Evolutionary conservation across 2,113 vertebrate genomes (phyloP).

Genomic region (Cryptoleucopteryx plumbea): DNA sequence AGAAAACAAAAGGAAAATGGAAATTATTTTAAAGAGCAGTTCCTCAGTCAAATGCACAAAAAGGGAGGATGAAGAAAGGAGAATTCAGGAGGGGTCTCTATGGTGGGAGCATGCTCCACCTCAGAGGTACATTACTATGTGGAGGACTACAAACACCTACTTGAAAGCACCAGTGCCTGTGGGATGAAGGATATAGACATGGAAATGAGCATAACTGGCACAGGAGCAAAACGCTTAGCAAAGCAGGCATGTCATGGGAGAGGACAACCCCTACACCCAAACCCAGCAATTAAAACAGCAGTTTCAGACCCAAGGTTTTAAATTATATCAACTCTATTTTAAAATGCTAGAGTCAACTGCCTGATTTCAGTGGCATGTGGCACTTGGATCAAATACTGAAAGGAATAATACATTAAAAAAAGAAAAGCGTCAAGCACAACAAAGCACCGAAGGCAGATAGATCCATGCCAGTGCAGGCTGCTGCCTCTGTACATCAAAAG

Average conservation of each 20-base stretch:
- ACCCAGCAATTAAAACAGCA: neutral
- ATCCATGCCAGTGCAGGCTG: neutral
- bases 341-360: neutral
- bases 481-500: neutral
- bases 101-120: neutral
- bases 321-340: neutral
- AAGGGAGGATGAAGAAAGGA: neutral
- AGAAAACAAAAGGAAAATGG: neutral
- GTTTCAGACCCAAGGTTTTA: neutral
- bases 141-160: neutral
- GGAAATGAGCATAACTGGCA: neutral
- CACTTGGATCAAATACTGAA: neutral
- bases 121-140: neutral
- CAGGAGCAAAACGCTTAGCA: neutral
- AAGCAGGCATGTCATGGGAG: neutral
- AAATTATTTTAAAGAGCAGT: neutral
- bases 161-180: neutral
- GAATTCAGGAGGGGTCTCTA: neutral
- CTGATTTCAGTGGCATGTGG: neutral
- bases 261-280: neutral
- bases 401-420: neutral
- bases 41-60: neutral
- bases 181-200: neutral
- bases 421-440: neutral
- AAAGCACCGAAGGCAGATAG: neutral